Evolutionary conservation across 2,888 invertebrate species (phyloP).

Genomic region (Alsophila aescularia): DNA sequence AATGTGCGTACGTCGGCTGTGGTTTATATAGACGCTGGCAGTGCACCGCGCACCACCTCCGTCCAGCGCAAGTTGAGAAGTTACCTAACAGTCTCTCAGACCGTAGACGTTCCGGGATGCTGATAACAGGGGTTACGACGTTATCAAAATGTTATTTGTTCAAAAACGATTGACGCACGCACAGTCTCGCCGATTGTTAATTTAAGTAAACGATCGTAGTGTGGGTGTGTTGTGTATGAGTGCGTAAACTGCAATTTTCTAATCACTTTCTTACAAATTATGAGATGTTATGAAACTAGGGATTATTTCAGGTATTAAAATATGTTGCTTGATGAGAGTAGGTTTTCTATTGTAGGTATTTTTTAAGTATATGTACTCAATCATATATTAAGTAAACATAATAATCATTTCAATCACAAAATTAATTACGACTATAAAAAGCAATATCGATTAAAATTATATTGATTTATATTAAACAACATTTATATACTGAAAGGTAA

Average conservation of each 20-base stretch:
- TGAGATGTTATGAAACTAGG: constrained; percentile 1
- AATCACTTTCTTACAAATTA: constrained; percentile 1
- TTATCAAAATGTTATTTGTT: constrained; percentile 77
- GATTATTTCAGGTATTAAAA: background rate
- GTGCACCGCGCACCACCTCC: constrained; percentile 59
- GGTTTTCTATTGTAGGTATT: no score
- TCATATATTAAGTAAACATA: no score
- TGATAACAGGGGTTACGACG: constrained; percentile 78
- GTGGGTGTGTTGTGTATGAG: constrained; percentile 27
- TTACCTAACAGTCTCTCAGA: constrained; percentile 67
- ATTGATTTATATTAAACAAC: no score
- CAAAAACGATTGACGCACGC: constrained; percentile 79
- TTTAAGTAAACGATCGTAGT: constrained; percentile 44
- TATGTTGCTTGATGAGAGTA: no score
- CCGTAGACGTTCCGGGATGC: constrained; percentile 82
- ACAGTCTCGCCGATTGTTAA: constrained; percentile 65
- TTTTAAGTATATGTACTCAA: no score
- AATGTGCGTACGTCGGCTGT: constrained; percentile 46
- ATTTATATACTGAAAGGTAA: no score
- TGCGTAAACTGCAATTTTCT: constrained; percentile 10
- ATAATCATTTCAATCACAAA: no score
- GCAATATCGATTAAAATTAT: no score
- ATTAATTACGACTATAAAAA: no score
- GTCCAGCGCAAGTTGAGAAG: constrained; percentile 36
- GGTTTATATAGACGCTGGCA: constrained; percentile 68